A percentile compares a stretch with the other conserved stretches of the same genome.
These are phyloP conservation scores for Campylorhamphus procurvoides DNA, from an alignment of 2,113 vertebrate species.

Conservation along the genomic window DNA sequence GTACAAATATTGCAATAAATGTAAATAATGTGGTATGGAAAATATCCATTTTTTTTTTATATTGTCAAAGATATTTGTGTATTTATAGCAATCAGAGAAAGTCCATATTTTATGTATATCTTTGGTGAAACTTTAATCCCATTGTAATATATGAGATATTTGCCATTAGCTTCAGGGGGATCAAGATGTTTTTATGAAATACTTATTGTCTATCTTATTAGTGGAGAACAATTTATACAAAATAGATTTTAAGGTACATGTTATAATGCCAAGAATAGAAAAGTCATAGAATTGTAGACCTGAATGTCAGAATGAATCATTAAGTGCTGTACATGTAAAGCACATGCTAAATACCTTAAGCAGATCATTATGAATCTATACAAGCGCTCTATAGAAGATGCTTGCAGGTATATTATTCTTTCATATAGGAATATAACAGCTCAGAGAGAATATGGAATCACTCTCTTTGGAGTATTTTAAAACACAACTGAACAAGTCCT, in stretches of 20 bases:
- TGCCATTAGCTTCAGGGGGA: neutral
- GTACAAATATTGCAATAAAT: neutral
- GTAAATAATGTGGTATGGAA: slow-evolving; percentile 7
- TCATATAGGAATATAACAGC: neutral
- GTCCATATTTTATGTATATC: neutral
- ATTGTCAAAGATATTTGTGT: neutral
- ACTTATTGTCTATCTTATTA: neutral
- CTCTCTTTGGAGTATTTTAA: neutral
- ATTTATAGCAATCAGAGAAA: neutral
- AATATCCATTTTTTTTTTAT: neutral
- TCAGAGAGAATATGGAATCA: neutral
- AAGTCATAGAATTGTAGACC: neutral
- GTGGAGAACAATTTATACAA: neutral
- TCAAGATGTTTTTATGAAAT: neutral
- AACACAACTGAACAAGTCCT: neutral
- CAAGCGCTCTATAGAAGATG: neutral
- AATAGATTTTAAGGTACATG: neutral
- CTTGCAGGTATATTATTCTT: neutral
- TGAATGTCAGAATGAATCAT: neutral
- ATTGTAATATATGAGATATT: neutral
- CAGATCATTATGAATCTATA: neutral
- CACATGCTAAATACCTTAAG: neutral
- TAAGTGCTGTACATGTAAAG: neutral
- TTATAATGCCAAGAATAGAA: neutral
- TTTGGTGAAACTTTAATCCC: neutral